These are phyloP conservation scores for Mimumesa dahlbomi DNA, from an alignment of 2,888 invertebrate species.

Conservation along the genomic window DNA sequence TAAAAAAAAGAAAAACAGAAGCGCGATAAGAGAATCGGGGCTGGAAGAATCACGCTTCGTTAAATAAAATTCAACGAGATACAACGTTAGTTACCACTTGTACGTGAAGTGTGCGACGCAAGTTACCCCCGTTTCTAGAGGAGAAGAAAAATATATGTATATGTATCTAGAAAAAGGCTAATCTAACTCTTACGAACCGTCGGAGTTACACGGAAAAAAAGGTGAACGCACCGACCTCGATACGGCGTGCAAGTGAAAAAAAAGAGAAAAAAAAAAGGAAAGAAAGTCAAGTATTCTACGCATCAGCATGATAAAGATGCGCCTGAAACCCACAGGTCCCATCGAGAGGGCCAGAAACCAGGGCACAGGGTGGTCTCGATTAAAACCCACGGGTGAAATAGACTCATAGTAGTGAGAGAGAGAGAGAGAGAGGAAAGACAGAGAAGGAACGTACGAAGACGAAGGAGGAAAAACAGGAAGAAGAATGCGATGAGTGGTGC, in stretches of 20 bases:
- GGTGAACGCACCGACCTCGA: constrained; percentile 14
- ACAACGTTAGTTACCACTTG: no score
- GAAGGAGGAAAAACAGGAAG: constrained; percentile 17
- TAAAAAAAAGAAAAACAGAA: no score
- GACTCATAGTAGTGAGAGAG: constrained; percentile 10
- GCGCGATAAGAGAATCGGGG: no score
- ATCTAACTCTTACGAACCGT: no score
- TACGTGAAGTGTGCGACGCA: no score
- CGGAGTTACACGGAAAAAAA: constrained; percentile 17
- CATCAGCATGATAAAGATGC: constrained; percentile 47
- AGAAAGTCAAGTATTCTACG: constrained; percentile 56
- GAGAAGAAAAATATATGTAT: no score
- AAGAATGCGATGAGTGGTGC: constrained; percentile 37
- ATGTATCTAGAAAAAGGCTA: no score
- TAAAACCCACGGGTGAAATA: constrained; percentile 22
- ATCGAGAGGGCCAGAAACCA: constrained; percentile 62
- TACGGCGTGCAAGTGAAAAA: background rate
- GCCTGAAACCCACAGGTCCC: constrained; percentile 26
- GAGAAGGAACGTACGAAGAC: constrained; percentile 13
- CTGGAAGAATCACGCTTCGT: no score
- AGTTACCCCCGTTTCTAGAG: no score
- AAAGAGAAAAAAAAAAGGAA: background rate
- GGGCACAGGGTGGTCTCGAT: constrained; percentile 58
- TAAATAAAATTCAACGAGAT: no score
- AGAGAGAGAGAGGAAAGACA: constrained; percentile 14